Conservation (phyloP, 2,888 invertebrate species). For the Rhamnusium bicolor region DNA sequence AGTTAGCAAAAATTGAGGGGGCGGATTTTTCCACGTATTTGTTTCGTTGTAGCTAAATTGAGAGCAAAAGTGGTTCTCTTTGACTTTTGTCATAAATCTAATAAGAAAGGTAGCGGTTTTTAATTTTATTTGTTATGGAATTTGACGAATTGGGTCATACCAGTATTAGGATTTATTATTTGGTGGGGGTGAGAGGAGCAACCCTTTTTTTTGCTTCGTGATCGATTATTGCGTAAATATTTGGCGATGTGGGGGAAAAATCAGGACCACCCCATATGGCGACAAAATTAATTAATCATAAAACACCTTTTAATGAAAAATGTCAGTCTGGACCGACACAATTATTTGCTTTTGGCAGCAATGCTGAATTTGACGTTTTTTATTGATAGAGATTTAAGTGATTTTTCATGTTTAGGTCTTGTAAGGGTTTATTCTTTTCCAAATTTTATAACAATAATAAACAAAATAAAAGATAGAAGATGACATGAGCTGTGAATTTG, state of each 20-base stretch:
- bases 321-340: neutral
- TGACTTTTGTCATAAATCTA: neutral
- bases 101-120: neutral
- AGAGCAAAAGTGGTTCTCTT: neutral
- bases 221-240: conserved; percentile 20
- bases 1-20: conserved; percentile 36
- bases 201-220: conserved; percentile 20
- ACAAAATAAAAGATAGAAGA: no score
- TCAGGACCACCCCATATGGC: conserved; percentile 3
- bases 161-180: neutral
- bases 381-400: neutral
- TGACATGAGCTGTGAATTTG: no score
- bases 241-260: neutral
- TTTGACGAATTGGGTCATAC: conserved; percentile 19
- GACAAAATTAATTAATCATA: neutral
- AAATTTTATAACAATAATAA: no score
- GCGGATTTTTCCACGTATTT: conserved; percentile 31
- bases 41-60: neutral
- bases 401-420: no score
- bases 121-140: neutral
- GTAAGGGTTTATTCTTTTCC: no score
- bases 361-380: neutral
- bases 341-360: neutral
- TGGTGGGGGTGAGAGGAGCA: conserved; percentile 28
- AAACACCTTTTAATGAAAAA: neutral